A percentile compares a stretch with the other conserved stretches of the same genome.
phyloP scores from a whole-genome alignment of 2,113 vertebrate genomes.

The Vulpes ferrilata region DNA sequence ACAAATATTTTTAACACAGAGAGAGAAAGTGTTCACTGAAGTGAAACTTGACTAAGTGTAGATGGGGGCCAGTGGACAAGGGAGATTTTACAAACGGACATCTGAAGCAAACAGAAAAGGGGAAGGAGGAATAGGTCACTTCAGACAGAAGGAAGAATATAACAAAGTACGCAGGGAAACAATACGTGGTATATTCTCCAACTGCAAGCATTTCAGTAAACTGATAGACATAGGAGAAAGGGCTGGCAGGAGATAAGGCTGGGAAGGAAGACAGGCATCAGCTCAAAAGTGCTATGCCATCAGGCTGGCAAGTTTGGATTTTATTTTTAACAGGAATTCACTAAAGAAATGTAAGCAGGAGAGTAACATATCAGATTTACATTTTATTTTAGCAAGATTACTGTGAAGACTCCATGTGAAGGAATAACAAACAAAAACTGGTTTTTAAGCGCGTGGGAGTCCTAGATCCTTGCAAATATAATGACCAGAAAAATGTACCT shows the following conservation, averaged over 20 bases:
- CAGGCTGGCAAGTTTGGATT: neutral
- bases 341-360: neutral
- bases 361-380: neutral
- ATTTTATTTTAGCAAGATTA: neutral
- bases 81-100: neutral
- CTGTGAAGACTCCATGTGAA: neutral
- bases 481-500: neutral
- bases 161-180: neutral
- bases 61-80: neutral
- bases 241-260: neutral
- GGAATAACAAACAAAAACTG: neutral
- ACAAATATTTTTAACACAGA: neutral
- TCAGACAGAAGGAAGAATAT: neutral
- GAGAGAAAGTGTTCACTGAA: neutral
- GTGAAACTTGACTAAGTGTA: neutral
- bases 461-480: neutral
- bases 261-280: neutral
- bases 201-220: neutral
- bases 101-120: neutral
- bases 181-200: accelerated
- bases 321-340: neutral
- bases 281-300: neutral
- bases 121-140: too few species aligned
- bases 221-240: too few species aligned
- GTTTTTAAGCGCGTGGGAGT: neutral